Percentiles rank a stretch among this genome's conserved stretches.
These are phyloP conservation scores for Maniola jurtina DNA, from an alignment of 1,140 invertebrate genomes.

Conservation along the genomic window DNA sequence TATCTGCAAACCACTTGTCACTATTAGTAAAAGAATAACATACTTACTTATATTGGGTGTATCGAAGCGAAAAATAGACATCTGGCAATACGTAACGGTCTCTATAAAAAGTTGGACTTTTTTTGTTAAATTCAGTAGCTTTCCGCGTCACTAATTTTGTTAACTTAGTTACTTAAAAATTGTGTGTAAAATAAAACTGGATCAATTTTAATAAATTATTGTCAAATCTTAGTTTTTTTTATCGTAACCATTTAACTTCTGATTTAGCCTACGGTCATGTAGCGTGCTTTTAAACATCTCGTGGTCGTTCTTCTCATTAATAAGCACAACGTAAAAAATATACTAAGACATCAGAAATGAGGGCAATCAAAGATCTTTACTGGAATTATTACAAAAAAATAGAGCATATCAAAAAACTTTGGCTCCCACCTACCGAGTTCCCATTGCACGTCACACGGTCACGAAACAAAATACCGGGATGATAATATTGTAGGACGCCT, in stretches of 20 bases:
- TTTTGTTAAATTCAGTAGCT: slow-evolving; percentile 70
- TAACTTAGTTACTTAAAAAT: slow-evolving; percentile 14
- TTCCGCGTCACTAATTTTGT: slow-evolving; percentile 45
- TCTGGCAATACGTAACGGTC: slow-evolving; percentile 64
- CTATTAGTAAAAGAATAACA: slow-evolving; percentile 4
- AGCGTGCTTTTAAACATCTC: slow-evolving; percentile 14
- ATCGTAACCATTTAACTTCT: neutral
- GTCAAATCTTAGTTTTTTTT: neutral
- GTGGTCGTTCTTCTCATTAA: neutral
- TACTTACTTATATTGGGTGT: slow-evolving; percentile 9
- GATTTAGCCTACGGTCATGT: neutral
- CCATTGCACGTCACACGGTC: slow-evolving; percentile 60
- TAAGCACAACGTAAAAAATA: slow-evolving; percentile 12
- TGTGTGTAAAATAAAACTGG: neutral
- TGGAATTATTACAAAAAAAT: slow-evolving; percentile 50
- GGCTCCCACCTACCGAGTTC: slow-evolving; percentile 68
- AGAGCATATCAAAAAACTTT: slow-evolving; percentile 49
- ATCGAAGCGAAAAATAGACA: slow-evolving; percentile 60
- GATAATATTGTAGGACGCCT: slow-evolving; percentile 71
- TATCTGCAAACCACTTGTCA: slow-evolving; percentile 1
- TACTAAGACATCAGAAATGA: slow-evolving; percentile 22
- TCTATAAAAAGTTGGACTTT: slow-evolving; percentile 53
- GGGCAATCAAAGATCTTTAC: slow-evolving; percentile 40
- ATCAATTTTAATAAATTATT: neutral
- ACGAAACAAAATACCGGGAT: slow-evolving; percentile 73